Evolutionary conservation across 2,113 vertebrate genomes (phyloP).

Genomic region (Geococcyx californianus): DNA sequence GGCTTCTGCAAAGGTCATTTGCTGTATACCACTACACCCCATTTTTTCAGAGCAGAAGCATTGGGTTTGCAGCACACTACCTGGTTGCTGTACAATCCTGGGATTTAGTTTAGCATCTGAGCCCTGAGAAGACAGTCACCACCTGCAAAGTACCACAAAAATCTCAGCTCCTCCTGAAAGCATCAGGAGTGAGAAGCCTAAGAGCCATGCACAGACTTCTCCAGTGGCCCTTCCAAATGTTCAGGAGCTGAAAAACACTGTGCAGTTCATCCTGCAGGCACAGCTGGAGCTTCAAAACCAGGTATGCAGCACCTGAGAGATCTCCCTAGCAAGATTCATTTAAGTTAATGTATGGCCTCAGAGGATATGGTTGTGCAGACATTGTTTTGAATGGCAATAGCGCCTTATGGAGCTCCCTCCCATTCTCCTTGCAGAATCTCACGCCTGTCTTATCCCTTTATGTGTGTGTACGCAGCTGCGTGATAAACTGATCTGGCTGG

Average conservation of each 20-base stretch:
- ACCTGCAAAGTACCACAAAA: fast-evolving
- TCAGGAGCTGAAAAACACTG: neutral
- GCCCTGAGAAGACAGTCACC: neutral
- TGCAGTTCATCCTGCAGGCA: neutral
- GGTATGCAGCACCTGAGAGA: neutral
- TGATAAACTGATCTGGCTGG: neutral
- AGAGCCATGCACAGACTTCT: neutral
- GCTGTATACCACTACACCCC: neutral
- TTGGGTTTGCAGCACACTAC: neutral
- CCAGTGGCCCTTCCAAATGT: neutral
- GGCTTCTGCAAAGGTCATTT: neutral
- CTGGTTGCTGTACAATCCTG: fast-evolving
- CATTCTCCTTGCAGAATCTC: neutral
- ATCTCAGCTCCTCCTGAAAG: neutral
- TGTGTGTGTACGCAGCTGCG: neutral
- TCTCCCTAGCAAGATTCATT: neutral
- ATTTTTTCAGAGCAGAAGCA: neutral
- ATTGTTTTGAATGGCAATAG: neutral
- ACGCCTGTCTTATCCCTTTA: neutral
- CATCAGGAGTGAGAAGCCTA: fast-evolving
- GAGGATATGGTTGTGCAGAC: neutral
- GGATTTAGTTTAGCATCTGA: neutral
- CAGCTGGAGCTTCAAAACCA: neutral
- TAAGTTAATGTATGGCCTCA: neutral
- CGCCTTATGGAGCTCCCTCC: neutral